Evolutionary conservation across 2,797 vertebrate species (phyloP), one percentile per base, ranked within the genome.

Genomic region (Eospalax fontanierii): DNA sequence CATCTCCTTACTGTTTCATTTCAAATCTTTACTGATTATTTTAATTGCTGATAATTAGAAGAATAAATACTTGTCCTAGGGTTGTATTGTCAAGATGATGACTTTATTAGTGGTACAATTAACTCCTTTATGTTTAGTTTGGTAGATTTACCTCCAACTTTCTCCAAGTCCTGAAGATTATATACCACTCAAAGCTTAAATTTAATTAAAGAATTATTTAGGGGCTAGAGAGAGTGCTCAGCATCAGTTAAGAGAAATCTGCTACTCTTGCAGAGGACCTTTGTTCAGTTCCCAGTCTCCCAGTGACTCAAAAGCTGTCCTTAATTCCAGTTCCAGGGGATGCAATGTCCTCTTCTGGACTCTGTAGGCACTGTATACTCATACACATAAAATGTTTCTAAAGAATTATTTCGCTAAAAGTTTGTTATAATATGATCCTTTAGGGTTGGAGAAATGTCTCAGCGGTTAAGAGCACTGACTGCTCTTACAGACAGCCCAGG

Each of bases 21-120:
- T 74, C 78, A 93, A 66, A 61, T 57, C 70, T 38, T 87, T 82
- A 93, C 68, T 91, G 59, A 89, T 89, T 91, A 89, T 68, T 89
- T 87, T 91, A 33, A 92, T 76, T 90, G 70, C 73, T 75, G 22
- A 86, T 73, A 73, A 90, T 85, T 74, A 78, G 50, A 81, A 24
- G 57, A 89, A 11, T 73, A 91, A 81, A 21, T 84, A 40, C 7
- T 91, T 85, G 50, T 87, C 84, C 74, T 66, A 12, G 1, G 46
- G 65, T 54, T 73, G 38, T n/a, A 15, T 80, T 93, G 22, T 78
- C 57, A 81, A 43, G 66, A 54, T 50, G 30, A 63, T 68, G 65
- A 33, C 75, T 89, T 83, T 59, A 7, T 46, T 57, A 12, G 63
- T 86, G 63, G 46, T 80, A 2, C 57, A 50, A n/a, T 90, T n/a